A percentile compares a stretch with the other conserved stretches of the same genome.
These are phyloP conservation scores for Sorex fumeus DNA, from an alignment of 2,113 vertebrate genomes.

Conservation along the genomic window DNA sequence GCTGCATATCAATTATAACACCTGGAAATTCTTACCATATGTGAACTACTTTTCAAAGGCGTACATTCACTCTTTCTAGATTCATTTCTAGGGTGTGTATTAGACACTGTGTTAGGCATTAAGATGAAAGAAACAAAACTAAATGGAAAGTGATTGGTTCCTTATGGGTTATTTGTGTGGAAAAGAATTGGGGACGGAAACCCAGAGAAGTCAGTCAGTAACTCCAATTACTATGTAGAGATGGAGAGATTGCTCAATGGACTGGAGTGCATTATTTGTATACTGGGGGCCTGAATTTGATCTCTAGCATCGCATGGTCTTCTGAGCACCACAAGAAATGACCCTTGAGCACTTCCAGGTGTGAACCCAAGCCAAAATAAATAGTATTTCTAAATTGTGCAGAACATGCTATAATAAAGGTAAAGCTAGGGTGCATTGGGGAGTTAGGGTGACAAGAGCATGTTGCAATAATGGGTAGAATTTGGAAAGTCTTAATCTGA, in stretches of 20 bases:
- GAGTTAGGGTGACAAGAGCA: not conserved
- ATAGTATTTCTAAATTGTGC: not conserved
- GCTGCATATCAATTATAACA: slow-evolving; percentile 41
- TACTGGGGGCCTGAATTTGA: too few relatives aligned
- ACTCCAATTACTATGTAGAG: too few relatives aligned
- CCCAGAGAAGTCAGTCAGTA: not conserved
- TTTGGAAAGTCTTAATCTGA: not conserved
- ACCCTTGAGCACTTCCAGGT: too few relatives aligned
- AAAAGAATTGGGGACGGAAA: slow-evolving; percentile 21
- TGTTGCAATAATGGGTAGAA: not conserved
- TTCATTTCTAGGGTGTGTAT: not conserved
- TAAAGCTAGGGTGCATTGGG: not conserved
- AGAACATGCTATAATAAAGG: not conserved
- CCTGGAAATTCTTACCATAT: slow-evolving; percentile 44
- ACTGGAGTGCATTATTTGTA: too few relatives aligned
- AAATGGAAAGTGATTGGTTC: not conserved
- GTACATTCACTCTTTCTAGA: not conserved
- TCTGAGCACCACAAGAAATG: too few relatives aligned
- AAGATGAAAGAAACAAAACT: slow-evolving; percentile 44
- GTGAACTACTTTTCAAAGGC: slow-evolving; percentile 44
- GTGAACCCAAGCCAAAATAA: too few relatives aligned
- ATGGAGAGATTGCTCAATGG: too few relatives aligned
- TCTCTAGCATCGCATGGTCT: too few relatives aligned
- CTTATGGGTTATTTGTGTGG: slow-evolving; percentile 11
- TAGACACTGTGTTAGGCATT: not conserved